Base-by-base conservation (phyloP, 92 coral and sea anemone genomes). In the Siderastrea siderea region DNA sequence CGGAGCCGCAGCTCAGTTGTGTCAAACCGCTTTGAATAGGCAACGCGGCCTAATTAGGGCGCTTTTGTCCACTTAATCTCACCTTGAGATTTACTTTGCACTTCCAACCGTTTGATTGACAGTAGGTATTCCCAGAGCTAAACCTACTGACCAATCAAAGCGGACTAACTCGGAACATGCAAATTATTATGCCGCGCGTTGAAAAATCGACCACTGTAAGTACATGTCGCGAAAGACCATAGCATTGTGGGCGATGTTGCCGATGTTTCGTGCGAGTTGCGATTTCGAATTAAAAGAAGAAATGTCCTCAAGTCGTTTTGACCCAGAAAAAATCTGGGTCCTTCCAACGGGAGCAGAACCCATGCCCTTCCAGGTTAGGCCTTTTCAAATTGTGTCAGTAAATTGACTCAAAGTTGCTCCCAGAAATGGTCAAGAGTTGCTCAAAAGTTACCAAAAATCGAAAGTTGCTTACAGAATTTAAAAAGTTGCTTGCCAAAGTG, bases 171-270 rank as follows among this genome's bases (percentile, higher is more conserved):
- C 51, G 47, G 6, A 9, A 48, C 53, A 70, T 46, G 44, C 71
- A 67, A 67, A 67, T 67, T 44, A 67, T 8, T 38, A 67, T 67
- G 71, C 71, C 71, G 0, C 71, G 48, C 48, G 10, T 67, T 2
- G 7, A 7, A 64, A 67, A 67, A 38, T 67, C 6, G 26, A 48
- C 2, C 1, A 13, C 71, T 6, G 71, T 6, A 67, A 2, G 71
- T 67, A 67, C 48, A 67, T 67, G 71, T 67, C 49, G 71, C 71
- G 69, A 67, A 43, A 67, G 43, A 67, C 71, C 43, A 67, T 67
- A 13, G 9, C 71, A 67, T 7, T 44, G 12, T 67, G 71, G 16
- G 71, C 71, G 50, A 67, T 67, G 71, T 16, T 26, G 38, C 38
- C 38, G 38, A 26, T 26, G 38, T 26, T 26, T 26, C 38, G 38